Percentiles rank a stretch among this genome's conserved stretches.
Conservation (phyloP, 2,888 invertebrate species). For the Spilosoma lubricipeda region DNA sequence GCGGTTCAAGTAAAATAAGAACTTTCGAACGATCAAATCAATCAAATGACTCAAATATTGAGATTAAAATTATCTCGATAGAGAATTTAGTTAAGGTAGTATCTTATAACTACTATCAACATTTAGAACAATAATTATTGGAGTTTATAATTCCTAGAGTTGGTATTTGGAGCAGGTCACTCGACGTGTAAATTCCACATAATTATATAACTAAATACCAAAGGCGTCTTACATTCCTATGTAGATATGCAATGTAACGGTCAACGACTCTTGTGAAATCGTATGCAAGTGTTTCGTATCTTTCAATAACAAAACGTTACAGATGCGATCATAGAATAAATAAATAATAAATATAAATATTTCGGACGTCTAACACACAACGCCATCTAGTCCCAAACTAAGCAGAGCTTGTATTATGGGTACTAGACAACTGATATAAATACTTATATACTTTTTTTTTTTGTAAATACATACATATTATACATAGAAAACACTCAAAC, state of each 20-base stretch:
- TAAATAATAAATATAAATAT: too few species aligned
- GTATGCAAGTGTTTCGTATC: slow-evolving; percentile 44
- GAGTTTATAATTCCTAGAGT: slow-evolving; percentile 50
- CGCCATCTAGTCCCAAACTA: too few species aligned
- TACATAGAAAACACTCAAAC: too few species aligned
- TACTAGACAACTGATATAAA: too few species aligned
- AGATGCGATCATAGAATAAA: slow-evolving; percentile 31
- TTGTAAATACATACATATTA: too few species aligned
- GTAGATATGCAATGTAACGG: slow-evolving; percentile 35
- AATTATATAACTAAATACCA: slow-evolving; percentile 46
- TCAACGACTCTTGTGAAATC: slow-evolving; percentile 48
- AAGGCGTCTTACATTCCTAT: slow-evolving; percentile 44
- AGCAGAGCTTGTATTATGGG: too few species aligned
- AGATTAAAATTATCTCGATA: neutral
- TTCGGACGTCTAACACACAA: too few species aligned
- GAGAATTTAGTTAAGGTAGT: neutral
- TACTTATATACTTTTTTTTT: too few species aligned
- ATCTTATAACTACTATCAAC: slow-evolving; percentile 12
- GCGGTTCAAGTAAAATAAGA: neutral
- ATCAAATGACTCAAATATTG: neutral
- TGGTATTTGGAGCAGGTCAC: slow-evolving; percentile 57
- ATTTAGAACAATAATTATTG: slow-evolving; percentile 11
- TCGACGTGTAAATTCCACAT: slow-evolving; percentile 55
- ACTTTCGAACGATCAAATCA: neutral
- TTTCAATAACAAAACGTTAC: slow-evolving; percentile 35